Conservation (phyloP, 2,888 invertebrate species). For the Phortica okadai region DNA sequence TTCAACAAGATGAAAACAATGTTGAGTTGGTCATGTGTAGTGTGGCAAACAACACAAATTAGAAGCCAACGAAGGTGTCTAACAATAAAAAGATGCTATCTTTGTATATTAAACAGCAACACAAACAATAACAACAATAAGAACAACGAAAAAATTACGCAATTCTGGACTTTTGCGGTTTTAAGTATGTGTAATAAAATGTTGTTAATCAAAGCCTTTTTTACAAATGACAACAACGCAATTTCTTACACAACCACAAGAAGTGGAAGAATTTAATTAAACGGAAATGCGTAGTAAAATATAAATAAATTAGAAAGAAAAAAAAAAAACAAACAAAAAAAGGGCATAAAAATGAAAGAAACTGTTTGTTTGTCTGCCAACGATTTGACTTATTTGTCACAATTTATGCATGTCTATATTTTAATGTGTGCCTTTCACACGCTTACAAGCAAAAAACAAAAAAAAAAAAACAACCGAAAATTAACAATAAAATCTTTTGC, state of each 20-base stretch:
- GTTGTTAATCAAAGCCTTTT: background rate
- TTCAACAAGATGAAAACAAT: background rate
- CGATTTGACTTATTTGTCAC: background rate
- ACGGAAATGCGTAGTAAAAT: background rate
- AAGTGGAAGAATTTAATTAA: background rate
- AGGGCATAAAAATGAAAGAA: background rate
- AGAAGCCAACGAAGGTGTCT: background rate
- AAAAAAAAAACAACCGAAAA: too few species aligned
- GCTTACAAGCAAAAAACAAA: too few species aligned
- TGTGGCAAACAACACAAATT: slow-evolving; percentile 1
- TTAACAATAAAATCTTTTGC: too few species aligned
- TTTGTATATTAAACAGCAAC: background rate
- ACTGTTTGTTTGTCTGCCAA: background rate
- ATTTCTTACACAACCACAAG: background rate
- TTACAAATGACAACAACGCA: slow-evolving; percentile 3
- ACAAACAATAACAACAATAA: background rate
- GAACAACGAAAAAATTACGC: background rate
- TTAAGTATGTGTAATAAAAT: background rate
- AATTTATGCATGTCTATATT: background rate
- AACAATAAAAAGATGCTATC: background rate
- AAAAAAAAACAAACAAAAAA: background rate
- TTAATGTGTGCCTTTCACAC: background rate
- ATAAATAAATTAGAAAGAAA: background rate
- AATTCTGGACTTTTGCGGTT: slow-evolving; percentile 23
- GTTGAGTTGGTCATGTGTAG: background rate